phyloP scores from a whole-genome alignment of 1,140 invertebrate genomes.

The Drosophila tropicalis region DNA sequence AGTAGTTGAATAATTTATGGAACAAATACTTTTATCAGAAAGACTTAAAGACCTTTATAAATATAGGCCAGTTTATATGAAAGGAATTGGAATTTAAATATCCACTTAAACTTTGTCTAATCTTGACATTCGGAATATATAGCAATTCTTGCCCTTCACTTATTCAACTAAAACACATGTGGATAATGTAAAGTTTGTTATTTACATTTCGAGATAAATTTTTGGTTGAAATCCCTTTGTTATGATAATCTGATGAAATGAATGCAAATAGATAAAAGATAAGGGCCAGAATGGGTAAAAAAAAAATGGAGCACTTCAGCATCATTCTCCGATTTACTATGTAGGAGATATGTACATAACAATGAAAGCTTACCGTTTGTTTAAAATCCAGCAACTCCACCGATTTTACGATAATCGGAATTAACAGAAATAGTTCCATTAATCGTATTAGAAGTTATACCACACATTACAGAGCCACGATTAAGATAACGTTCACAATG shows the following conservation, averaged over 20 bases:
- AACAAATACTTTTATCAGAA: too few relatives aligned
- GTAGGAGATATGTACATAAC: background rate
- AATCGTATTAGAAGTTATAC: constrained; percentile 84
- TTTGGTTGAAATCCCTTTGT: background rate
- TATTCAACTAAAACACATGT: too few relatives aligned
- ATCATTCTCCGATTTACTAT: background rate
- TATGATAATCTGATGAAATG: background rate
- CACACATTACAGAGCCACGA: constrained; percentile 89
- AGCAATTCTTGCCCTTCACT: too few relatives aligned
- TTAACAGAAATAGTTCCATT: constrained; percentile 89
- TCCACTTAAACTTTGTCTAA: too few relatives aligned
- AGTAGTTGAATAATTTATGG: background rate
- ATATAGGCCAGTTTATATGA: too few relatives aligned
- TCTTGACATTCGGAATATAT: too few relatives aligned
- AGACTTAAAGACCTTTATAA: too few relatives aligned
- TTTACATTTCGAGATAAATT: too few relatives aligned
- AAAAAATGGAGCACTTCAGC: background rate
- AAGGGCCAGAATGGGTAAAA: background rate
- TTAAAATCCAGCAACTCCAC: constrained; percentile 89
- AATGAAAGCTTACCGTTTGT: too few relatives aligned
- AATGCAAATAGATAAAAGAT: background rate
- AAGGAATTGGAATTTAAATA: too few relatives aligned
- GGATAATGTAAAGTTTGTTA: too few relatives aligned
- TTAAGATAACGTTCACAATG: constrained; percentile 86
- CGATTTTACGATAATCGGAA: constrained; percentile 92